Evolutionary conservation across 2,797 vertebrate genomes (phyloP).

Genomic region (Smutsia temminckii): DNA sequence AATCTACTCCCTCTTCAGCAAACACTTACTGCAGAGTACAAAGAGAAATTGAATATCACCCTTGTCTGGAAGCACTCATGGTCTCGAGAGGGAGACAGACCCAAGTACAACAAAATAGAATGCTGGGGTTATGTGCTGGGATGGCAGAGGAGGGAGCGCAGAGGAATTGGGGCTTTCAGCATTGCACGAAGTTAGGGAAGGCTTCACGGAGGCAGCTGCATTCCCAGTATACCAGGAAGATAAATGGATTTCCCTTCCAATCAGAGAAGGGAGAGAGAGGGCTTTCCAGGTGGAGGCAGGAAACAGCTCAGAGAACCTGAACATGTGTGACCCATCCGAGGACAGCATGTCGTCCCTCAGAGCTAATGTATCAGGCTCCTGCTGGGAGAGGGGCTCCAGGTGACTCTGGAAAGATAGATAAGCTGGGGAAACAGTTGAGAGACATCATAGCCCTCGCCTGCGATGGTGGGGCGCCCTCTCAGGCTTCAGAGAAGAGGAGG

Average conservation of each 20-base stretch:
- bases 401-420: not conserved
- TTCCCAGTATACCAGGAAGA: not conserved
- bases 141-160: fast-evolving
- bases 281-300: not conserved
- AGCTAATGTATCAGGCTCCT: not conserved
- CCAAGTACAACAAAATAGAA: not conserved
- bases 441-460: not conserved
- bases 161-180: too few species aligned
- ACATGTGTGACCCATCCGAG: too few species aligned
- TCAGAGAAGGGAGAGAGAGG: not conserved
- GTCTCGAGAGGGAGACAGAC: not conserved
- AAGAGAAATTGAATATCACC: not conserved
- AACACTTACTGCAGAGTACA: not conserved
- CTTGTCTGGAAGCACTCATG: not conserved
- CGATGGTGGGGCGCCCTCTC: not conserved
- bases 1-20: not conserved
- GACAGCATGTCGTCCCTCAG: fast-evolving
- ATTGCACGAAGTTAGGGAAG: not conserved
- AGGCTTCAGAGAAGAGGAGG: not conserved
- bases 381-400: not conserved
- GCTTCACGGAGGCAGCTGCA: fast-evolving
- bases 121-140: fast-evolving
- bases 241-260: not conserved
- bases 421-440: too few species aligned
- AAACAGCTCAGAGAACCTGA: not conserved